Base-by-base conservation (phyloP, 1,140 invertebrate genomes). In the Drosophila dunni region DNA sequence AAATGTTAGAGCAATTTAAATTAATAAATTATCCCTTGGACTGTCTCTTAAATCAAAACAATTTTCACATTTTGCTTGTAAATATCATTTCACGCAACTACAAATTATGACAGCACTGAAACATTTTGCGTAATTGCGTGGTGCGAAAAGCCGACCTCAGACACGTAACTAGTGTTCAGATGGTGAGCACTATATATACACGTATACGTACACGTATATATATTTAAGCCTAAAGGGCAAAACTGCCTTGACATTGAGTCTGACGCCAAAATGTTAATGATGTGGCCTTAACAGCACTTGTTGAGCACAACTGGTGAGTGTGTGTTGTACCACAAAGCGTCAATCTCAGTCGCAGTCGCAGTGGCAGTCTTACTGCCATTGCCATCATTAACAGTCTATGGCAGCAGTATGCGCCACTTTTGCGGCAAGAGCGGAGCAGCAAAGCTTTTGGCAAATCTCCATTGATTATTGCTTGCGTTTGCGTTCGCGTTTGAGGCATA, bases 211-310 rank as follows among this genome's bases (percentile, higher is more conserved):
- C 7, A 15, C 5, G 38, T 24, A 57, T 20, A 10, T 13, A 40
- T 2, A 38, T 61, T 51, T 8, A 33, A n/a, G 53, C 13, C 7
- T 24, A 51, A 45, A 48, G 63, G 48, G 40, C 50, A 53, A 53
- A 3, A 73, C 80, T 66, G 69, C 77, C 66, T 81, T 85, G 81
- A 65, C 81, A 80, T 71, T 85, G 75, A 86, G 70, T 64, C 61
- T 60, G 50, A 45, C 62, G 61, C 53, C 68, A 79, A 69, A 29
- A 74, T 88, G 82, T 82, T 86, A 86, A 88, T 88, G 83, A 86
- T 86, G 82, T 82, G 79, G 83, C 81, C 66, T 78, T 74, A 86
- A 78, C 79, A 79, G 83, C 84, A 86, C 82, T 86, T 86, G 82
- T 86, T 86, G 82, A 86, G 76, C 66, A 61, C 45, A 66, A 70